These are phyloP conservation scores for Arctopsyche grandis DNA, from an alignment of 1,140 invertebrate genomes.

Conservation along the genomic window DNA sequence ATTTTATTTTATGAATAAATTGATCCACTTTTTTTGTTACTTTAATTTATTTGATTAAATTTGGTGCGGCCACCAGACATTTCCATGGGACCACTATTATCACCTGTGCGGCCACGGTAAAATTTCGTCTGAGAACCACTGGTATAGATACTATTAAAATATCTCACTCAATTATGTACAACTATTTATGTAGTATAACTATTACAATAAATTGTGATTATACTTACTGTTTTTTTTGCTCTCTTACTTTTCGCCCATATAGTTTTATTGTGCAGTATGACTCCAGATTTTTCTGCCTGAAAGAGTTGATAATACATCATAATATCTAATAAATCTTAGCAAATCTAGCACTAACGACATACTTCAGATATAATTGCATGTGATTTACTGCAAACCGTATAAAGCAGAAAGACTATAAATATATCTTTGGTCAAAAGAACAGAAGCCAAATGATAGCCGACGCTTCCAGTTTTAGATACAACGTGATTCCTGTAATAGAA, in stretches of 20 bases:
- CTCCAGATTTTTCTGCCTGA: constrained; percentile 17
- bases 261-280: neutral
- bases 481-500: constrained; percentile 3
- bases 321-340: neutral
- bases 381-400: neutral
- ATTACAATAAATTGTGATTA: no score
- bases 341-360: neutral
- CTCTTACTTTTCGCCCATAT: neutral
- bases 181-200: no score
- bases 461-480: neutral
- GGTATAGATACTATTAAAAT: no score
- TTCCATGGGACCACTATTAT: no score
- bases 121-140: no score
- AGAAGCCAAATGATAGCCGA: constrained; percentile 2
- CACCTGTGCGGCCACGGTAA: no score
- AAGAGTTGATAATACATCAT: neutral
- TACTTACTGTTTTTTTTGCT: neutral
- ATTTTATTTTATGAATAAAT: no score
- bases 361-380: neutral
- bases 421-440: constrained; percentile 1
- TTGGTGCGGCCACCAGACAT: no score
- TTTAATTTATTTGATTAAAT: no score
- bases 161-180: no score
- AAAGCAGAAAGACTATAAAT: neutral
- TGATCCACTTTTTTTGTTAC: no score